phyloP scores from a whole-genome alignment of 1,140 invertebrate species.

The Drosophila guanche region DNA sequence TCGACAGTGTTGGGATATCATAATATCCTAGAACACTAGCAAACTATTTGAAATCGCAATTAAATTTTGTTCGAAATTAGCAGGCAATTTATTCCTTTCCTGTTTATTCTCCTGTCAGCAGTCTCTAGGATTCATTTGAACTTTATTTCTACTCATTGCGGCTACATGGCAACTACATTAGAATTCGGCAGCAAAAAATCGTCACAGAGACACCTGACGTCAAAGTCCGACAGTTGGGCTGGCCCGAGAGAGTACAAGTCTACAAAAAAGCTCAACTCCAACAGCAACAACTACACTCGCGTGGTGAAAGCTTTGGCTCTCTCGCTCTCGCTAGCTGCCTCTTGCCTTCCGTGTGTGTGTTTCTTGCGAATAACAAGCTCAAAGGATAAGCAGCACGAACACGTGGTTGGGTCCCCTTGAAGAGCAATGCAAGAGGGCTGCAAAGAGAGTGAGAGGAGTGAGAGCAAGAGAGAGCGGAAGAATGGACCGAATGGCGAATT shows the following conservation, averaged over 20 bases:
- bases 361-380: constrained; percentile 62
- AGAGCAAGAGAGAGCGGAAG: not conserved
- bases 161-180: too few species aligned
- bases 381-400: constrained; percentile 63
- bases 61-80: too few species aligned
- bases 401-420: constrained; percentile 47
- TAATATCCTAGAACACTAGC: too few species aligned
- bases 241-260: constrained; percentile 15
- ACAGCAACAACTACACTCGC: not conserved
- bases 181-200: too few species aligned
- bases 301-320: constrained; percentile 15
- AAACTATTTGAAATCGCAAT: too few species aligned
- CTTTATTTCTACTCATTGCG: too few species aligned
- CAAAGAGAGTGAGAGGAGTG: constrained; percentile 32
- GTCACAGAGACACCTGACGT: too few species aligned
- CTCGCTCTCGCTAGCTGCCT: not conserved
- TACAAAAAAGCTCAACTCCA: constrained; percentile 40
- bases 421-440: constrained; percentile 12
- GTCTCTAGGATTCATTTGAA: too few species aligned
- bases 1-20: constrained; percentile 5
- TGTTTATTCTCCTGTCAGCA: too few species aligned
- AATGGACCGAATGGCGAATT: not conserved
- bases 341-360: not conserved
- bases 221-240: not conserved
- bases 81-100: too few species aligned